Evolutionary conservation across 2,797 vertebrate genomes (phyloP), one percentile per base, ranked within the genome.

Genomic region (Micropoecilia bifurca): DNA sequence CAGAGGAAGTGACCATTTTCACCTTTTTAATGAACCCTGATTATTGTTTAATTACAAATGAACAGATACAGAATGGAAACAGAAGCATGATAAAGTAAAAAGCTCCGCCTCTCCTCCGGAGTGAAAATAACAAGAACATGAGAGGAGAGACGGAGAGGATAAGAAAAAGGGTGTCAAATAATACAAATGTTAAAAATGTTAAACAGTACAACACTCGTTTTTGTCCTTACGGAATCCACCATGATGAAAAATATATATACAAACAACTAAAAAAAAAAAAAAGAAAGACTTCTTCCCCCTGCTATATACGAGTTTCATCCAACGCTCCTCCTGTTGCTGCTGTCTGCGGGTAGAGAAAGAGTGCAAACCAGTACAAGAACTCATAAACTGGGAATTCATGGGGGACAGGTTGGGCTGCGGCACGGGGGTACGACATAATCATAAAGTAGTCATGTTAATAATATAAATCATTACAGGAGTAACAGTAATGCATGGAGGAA

Each of bases 21-120:
- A 92, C 92, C 78, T 96, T 95, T 96, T 96, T 96, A 96, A 96
- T 96, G 92, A 96, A 96, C 95, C 96, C 95, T 96, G 95, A 96
- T 96, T 96, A 96, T 95, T 96, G 91, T 95, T 95, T 95, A 95
- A 96, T 96, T 96, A 96, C 96, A 96, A 95, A 94, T 90, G 89
- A 93, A 94, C 92, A 93, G 88, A 93, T 50, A 93, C 46, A 93
- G 89, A 93, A 92, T 85, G 92, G 84, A 94, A 94, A 95, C 90
- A 91, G 84, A 91, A 93, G 89, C 88, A 92, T 88, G 89, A 88
- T 48, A 75, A 77, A 71, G 45, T 45, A 45, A 28, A 89, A 71
- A 72, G 83, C 71, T 75, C 87, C 55, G 80, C 79, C 86, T 72
- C 86, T 85, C 82, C 88, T 79, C 80, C 8, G 76, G 83, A 83